Conservation (phyloP, 2,888 invertebrate species). For the Ramazzottius varieornatus region DNA sequence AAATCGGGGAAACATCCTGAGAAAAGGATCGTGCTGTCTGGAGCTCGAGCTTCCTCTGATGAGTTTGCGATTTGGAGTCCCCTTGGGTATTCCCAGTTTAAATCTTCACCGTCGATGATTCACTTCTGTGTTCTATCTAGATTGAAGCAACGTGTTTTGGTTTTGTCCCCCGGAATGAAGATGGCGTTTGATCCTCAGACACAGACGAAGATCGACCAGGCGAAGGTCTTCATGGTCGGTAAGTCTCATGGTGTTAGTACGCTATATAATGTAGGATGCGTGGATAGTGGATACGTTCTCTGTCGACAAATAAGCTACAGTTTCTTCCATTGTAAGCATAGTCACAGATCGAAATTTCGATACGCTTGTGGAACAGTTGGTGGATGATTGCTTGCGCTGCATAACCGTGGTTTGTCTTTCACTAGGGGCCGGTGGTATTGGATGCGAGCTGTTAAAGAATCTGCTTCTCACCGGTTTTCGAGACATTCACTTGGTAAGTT, state of each 20-base stretch:
- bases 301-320: not conserved
- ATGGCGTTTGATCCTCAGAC: conserved; percentile 1
- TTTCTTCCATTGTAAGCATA: not conserved
- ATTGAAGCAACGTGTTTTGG: conserved; percentile 16
- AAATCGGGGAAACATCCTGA: no score
- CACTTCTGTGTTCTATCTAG: conserved; percentile 11
- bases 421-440: conserved; percentile 97
- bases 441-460: conserved; percentile 92
- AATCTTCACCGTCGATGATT: conserved; percentile 9
- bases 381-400: not conserved
- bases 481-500: conserved; percentile 75
- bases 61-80: no score
- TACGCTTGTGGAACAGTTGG: not conserved
- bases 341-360: not conserved
- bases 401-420: no score
- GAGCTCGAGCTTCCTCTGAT: no score
- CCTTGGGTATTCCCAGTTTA: no score
- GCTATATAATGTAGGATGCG: not conserved
- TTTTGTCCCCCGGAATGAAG: conserved; percentile 4
- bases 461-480: conserved; percentile 75
- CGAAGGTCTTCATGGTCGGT: conserved; percentile 6
- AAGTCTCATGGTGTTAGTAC: not conserved
- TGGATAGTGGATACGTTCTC: not conserved
- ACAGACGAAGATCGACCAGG: conserved; percentile 9
- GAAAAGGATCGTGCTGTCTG: no score